Percentiles rank a stretch among this genome's conserved stretches.
Evolutionary conservation across 2,113 vertebrate species (phyloP).

Genomic region (Eretmochelys imbricata): DNA sequence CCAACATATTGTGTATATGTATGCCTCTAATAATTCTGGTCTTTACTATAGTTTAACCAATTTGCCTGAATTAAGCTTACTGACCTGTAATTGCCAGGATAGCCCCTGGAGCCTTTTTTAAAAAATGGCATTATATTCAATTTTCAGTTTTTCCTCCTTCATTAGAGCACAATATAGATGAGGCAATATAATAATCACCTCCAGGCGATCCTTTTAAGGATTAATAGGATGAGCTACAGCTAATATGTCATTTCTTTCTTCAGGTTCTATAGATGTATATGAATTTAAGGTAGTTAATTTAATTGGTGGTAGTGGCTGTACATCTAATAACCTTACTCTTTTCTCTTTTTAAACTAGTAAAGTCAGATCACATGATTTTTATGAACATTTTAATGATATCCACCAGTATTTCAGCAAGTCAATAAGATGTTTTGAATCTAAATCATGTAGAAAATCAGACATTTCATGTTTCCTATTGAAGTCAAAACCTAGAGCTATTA

Average conservation of each 20-base stretch:
- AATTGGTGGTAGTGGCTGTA: rapidly evolving
- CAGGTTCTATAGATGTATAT: not conserved
- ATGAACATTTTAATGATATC: not conserved
- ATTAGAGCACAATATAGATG: not conserved
- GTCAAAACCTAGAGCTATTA: not conserved
- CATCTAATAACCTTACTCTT: rapidly evolving
- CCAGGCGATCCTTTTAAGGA: not conserved
- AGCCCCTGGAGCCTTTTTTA: not conserved
- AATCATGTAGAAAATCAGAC: not conserved
- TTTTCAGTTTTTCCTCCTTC: not conserved
- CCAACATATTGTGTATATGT: not conserved
- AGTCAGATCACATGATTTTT: not conserved
- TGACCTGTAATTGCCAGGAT: not conserved
- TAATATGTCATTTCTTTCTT: not conserved
- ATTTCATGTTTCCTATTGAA: not conserved
- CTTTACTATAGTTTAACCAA: not conserved
- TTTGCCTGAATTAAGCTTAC: not conserved
- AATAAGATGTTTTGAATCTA: not conserved
- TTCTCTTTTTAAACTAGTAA: not conserved
- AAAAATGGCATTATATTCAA: not conserved
- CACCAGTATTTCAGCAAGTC: not conserved
- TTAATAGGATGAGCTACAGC: not conserved
- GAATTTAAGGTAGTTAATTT: not conserved
- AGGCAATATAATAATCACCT: not conserved
- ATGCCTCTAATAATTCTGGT: not conserved